Evolutionary conservation across 2,113 vertebrate species (phyloP).

Genomic region (Anoplopoma fimbria): DNA sequence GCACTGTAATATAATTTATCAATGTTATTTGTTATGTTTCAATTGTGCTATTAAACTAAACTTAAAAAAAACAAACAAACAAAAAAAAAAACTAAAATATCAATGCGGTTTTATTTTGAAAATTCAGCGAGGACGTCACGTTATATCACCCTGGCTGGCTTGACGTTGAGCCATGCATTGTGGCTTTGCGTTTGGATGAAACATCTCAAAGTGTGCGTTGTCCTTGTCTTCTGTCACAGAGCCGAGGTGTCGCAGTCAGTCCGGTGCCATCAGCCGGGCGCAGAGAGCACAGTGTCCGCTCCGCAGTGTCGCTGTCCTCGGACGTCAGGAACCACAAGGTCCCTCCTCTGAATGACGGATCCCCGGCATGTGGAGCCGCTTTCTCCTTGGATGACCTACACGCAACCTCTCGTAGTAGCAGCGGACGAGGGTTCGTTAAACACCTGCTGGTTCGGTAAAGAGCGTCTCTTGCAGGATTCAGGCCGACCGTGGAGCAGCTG

Average conservation of each 20-base stretch:
- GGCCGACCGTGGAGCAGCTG: constrained; percentile 59
- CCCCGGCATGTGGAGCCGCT: constrained; percentile 53
- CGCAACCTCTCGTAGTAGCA: constrained; percentile 29
- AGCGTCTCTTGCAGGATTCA: constrained; percentile 18
- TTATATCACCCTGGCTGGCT: fast-evolving
- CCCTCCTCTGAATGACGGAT: not conserved
- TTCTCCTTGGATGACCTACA: constrained; percentile 81
- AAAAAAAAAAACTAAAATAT: too few species aligned
- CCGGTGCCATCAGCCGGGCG: not conserved
- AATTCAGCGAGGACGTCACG: not conserved
- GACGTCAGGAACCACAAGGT: not conserved
- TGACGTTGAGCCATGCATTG: constrained; percentile 16
- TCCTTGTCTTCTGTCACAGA: constrained; percentile 44
- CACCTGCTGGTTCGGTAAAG: constrained; percentile 43
- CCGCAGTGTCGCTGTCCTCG: constrained; percentile 23
- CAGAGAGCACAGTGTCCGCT: not conserved
- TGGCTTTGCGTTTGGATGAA: constrained; percentile 30
- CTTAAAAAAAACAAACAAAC: too few species aligned
- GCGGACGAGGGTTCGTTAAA: constrained; percentile 13
- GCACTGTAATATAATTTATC: too few species aligned
- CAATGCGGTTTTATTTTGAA: constrained; percentile 54
- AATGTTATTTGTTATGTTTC: too few species aligned
- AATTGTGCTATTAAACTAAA: too few species aligned
- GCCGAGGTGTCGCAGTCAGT: not conserved
- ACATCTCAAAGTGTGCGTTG: constrained; percentile 44